Base-by-base conservation (phyloP, 2,797 vertebrate genomes). In the Falco columbarius region DNA sequence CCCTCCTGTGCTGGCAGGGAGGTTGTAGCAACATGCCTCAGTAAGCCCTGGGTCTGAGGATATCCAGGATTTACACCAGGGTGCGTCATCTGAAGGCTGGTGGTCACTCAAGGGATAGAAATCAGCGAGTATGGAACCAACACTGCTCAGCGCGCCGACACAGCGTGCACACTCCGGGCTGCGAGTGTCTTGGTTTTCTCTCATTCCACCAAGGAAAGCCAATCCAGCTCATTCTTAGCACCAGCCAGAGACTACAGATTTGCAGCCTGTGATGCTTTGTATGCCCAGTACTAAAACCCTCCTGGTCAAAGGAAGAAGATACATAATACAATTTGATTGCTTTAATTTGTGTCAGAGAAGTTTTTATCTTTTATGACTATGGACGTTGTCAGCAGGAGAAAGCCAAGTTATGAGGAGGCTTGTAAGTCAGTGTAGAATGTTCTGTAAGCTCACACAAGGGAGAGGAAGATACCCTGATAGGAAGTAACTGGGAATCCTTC, bases 131-230 rank as follows among this genome's bases (percentile, higher is more conserved):
- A 38, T 38, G 38, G 38, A 38, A 38, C 42, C 42, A 42, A 42
- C 16, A 42, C 42, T 42, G 42, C 7, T 42, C 42, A 42, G 11
- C 2, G 7, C 54, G 22, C 27, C 20, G 42, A 22, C 18, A 10
- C 2, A 61, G 34, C 32, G n/a, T 2, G 5, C 1, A 17, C 2
- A 2, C 51, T 36, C 21, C 21, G 27, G 26, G 20, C 7, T 55
- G 9, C 9, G n/a, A 40, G 27, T 32, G 46, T 59, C 55, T 36
- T 75, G 17, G 12, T 77, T 81, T 70, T 44, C 10, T 62, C 42
- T 61, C 23, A 9, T 59, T 90, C 29, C 55, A 38, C 12, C 27
- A 58, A 56, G 24, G 62, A 68, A 65, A 70, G 27, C 7, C 32
- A 81, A 56, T 34, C 47, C 29, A 44, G 23, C 14, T 73, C 13